A percentile compares a stretch with the other conserved stretches of the same genome.
phyloP scores from a whole-genome alignment of 2,113 vertebrate species.

The Thamnophis sirtalis region DNA sequence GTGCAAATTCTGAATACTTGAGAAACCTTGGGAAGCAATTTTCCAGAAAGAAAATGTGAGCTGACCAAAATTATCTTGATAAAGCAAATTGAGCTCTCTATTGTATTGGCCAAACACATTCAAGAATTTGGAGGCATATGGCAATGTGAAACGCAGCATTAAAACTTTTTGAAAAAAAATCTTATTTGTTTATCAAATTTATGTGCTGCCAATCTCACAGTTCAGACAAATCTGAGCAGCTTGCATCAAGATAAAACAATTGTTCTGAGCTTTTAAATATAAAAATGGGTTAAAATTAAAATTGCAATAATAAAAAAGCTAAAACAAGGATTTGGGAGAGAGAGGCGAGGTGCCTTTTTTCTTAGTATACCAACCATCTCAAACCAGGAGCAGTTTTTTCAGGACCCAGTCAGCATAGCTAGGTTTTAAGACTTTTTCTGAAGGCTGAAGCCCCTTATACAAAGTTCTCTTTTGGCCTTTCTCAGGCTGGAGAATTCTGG shows the following conservation, averaged over 20 bases:
- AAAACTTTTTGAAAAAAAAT: not conserved
- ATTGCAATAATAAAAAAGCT: not conserved
- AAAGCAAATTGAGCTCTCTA: constrained; percentile 5
- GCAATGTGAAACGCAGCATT: not conserved
- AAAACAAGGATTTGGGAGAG: not conserved
- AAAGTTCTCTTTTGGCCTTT: not conserved
- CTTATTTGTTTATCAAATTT: not conserved
- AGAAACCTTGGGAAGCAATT: not conserved
- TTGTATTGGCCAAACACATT: not conserved
- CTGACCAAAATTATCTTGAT: not conserved
- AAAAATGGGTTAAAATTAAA: not conserved
- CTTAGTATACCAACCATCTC: not conserved
- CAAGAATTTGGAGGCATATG: constrained; percentile 14
- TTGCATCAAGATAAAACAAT: not conserved
- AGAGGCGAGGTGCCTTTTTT: not conserved
- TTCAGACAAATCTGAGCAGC: not conserved
- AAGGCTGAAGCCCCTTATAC: not conserved
- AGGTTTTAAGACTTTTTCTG: not conserved
- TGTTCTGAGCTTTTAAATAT: not conserved
- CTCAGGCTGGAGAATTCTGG: not conserved
- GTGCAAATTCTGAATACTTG: not conserved
- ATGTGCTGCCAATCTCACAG: not conserved
- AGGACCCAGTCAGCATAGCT: not conserved
- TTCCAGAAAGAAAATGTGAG: not conserved
- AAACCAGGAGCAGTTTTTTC: not conserved